Evolutionary conservation across 2,113 vertebrate genomes (phyloP), one percentile per base, ranked within the genome.

Genomic region (Pithys albifrons): DNA sequence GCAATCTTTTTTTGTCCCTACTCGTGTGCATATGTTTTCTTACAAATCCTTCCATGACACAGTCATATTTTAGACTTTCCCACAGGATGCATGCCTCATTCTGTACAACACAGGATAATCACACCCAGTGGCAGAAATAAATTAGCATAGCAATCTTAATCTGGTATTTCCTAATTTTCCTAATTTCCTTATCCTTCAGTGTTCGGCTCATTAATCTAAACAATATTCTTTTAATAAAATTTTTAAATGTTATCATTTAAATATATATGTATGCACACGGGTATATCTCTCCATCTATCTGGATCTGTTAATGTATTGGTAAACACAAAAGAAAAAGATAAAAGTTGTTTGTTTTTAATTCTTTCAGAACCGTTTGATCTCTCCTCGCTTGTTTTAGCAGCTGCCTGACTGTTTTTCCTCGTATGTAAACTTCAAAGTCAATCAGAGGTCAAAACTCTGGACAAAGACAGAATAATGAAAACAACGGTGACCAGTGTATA

Each of bases 341-440:
- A 92, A 94, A 91, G 88, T 54, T 96, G 88, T 96, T 96, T 96
- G 90, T 93, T 94, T 96, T 96, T 89, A 94, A 95, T 96, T 96
- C 96, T 94, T 96, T 91, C 5, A 7, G 88, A 95, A 80, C 76
- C 0, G 39, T 96, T 96, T 97, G 96, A 96, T 97, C 93, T 95
- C 61, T 69, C 85, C 11, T 58, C 0, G 5, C 92, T 96, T 96
- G 96, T 97, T 97, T 97, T 97, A 97, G 95, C 95, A 97, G 96
- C 96, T 97, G 96, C 85, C 88, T 93, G 88, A 70, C 93, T 96
- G 89, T 91, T 97, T 94, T 93, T 95, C 80, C 88, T 96, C 12
- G 0, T 94, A 97, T 93, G 90, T 97, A 97, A 97, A 97, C 96
- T 95, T 96, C 92, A 95, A 96, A 97, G 95, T 96, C 93, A 96